phyloP scores from a whole-genome alignment of 1,140 invertebrate species.

The Metopolophium dirhodum region DNA sequence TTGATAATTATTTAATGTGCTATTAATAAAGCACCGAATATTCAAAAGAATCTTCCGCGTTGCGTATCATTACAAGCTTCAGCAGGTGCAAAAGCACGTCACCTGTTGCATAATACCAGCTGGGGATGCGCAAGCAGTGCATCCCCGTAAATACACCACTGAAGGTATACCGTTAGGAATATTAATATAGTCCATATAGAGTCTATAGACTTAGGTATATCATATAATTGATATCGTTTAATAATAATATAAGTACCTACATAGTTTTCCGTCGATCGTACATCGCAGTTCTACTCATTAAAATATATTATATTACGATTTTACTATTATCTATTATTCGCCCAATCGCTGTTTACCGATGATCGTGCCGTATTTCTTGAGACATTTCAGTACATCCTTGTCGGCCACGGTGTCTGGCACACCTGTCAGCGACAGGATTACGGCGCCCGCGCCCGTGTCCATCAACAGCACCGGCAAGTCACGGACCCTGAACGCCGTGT shows the following conservation, averaged over 20 bases:
- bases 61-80: too few species aligned
- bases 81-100: too few species aligned
- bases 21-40: too few species aligned
- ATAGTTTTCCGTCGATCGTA: background rate
- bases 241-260: background rate
- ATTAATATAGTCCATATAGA: too few species aligned
- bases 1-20: too few species aligned
- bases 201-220: too few species aligned
- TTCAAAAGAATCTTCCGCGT: too few species aligned
- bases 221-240: too few species aligned
- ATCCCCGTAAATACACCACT: too few species aligned
- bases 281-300: background rate
- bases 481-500: constrained; percentile 61
- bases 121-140: too few species aligned
- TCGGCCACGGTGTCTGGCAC: constrained; percentile 64
- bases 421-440: constrained; percentile 62
- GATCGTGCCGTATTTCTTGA: constrained; percentile 63
- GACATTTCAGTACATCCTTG: constrained; percentile 61
- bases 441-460: constrained; percentile 62
- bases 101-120: too few species aligned
- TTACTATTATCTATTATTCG: background rate
- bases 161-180: too few species aligned
- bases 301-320: background rate
- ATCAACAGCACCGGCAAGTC: constrained; percentile 61
- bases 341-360: constrained; percentile 60